phyloP scores from a whole-genome alignment of 1,140 invertebrate species.

The Formica selysi region DNA sequence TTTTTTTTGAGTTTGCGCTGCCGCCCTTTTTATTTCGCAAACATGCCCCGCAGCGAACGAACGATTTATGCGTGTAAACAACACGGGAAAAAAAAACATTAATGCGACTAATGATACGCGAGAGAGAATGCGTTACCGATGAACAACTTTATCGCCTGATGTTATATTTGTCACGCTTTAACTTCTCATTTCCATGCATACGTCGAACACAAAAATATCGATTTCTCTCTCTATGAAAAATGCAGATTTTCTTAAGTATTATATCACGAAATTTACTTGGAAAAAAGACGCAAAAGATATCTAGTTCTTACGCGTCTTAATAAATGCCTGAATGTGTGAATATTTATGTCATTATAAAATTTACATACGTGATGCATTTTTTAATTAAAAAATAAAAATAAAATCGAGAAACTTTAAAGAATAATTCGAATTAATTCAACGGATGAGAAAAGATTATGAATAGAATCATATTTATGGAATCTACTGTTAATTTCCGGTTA shows the following conservation, averaged over 20 bases:
- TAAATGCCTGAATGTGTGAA: constrained; percentile 7
- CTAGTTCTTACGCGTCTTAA: not conserved
- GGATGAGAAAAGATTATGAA: not conserved
- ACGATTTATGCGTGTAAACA: constrained; percentile 68
- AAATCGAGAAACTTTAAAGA: not conserved
- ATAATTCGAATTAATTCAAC: not conserved
- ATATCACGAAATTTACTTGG: not conserved
- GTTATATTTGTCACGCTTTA: constrained; percentile 42
- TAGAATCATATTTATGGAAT: constrained; percentile 19
- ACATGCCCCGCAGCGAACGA: constrained; percentile 35
- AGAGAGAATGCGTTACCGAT: constrained; percentile 30
- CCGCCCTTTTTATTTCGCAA: constrained; percentile 62
- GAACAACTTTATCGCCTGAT: constrained; percentile 46
- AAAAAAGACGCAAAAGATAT: constrained; percentile 4
- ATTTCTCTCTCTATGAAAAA: constrained; percentile 9
- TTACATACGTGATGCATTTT: not conserved
- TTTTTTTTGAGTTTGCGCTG: constrained; percentile 23
- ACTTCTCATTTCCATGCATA: not conserved
- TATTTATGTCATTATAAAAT: not conserved
- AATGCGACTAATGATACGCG: constrained; percentile 57
- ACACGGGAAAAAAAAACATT: constrained; percentile 29
- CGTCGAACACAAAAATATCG: constrained; percentile 6
- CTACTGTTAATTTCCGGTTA: constrained; percentile 28
- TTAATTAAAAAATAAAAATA: constrained; percentile 1
- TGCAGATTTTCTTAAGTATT: not conserved